Evolutionary conservation across 2,888 invertebrate genomes (phyloP).

Genomic region (Crossocerus cetratus): DNA sequence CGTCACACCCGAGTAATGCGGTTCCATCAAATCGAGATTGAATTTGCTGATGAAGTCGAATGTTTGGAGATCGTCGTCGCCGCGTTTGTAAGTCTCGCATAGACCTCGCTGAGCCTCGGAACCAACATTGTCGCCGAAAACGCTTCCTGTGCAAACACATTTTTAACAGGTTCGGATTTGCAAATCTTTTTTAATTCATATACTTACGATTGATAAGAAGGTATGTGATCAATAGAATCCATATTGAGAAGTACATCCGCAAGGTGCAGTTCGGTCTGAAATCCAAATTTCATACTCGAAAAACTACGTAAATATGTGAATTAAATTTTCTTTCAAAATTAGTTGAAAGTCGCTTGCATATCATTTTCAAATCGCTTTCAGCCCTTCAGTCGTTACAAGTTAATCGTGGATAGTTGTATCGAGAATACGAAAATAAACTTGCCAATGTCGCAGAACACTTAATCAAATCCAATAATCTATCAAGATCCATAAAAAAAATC

Average conservation of each 20-base stretch:
- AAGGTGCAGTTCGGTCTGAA: conserved; percentile 34
- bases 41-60: conserved; percentile 90
- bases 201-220: conserved; percentile 52
- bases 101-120: conserved; percentile 70
- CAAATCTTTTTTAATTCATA: not conserved
- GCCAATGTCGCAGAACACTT: not conserved
- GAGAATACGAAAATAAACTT: not conserved
- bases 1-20: conserved; percentile 83
- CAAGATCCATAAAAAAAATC: conserved; percentile 35
- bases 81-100: conserved; percentile 81
- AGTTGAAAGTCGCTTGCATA: too few relatives aligned
- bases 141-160: conserved; percentile 37
- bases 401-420: too few relatives aligned
- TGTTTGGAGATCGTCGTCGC: conserved; percentile 88
- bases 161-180: not conserved
- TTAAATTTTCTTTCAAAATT: too few relatives aligned
- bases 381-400: too few relatives aligned
- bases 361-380: too few relatives aligned
- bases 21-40: conserved; percentile 81
- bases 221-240: conserved; percentile 46
- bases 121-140: conserved; percentile 42
- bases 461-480: not conserved
- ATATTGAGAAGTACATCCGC: conserved; percentile 51
- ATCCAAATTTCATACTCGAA: too few relatives aligned
- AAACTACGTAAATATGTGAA: too few relatives aligned